phyloP scores from a whole-genome alignment of 2,113 vertebrate species.

The Prionailurus viverrinus region DNA sequence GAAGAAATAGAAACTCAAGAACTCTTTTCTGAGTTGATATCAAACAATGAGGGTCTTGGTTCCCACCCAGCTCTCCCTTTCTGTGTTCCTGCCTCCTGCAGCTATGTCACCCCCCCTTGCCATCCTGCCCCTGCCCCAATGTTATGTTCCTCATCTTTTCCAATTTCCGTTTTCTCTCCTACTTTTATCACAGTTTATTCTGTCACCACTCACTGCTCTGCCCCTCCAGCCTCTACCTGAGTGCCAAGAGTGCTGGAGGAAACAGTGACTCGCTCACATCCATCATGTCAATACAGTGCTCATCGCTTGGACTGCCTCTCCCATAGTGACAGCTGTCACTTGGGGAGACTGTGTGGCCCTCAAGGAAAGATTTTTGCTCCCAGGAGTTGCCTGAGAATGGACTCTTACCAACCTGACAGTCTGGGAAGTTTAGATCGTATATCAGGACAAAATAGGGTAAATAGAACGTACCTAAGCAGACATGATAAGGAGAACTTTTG shows the following conservation, averaged over 20 bases:
- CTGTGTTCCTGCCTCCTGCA: neutral
- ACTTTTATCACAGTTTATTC: neutral
- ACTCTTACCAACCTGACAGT: neutral
- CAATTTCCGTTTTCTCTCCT: neutral
- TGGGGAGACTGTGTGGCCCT: neutral
- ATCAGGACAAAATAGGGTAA: neutral
- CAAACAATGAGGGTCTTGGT: neutral
- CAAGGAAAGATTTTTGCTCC: neutral
- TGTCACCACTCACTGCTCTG: neutral
- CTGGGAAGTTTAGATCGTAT: neutral
- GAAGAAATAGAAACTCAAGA: neutral
- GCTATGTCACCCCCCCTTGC: neutral
- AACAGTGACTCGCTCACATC: neutral
- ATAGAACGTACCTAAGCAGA: neutral
- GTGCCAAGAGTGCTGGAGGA: neutral
- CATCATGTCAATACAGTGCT: neutral
- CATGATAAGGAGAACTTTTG: neutral
- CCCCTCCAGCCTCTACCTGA: neutral
- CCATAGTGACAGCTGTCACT: neutral
- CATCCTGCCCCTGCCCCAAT: neutral
- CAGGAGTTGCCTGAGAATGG: neutral
- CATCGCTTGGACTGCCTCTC: neutral
- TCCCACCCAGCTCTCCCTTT: neutral
- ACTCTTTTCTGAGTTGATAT: neutral
- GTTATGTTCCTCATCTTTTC: neutral